phyloP scores from a whole-genome alignment of 2,888 invertebrate species.

The Frankliniella fusca region DNA sequence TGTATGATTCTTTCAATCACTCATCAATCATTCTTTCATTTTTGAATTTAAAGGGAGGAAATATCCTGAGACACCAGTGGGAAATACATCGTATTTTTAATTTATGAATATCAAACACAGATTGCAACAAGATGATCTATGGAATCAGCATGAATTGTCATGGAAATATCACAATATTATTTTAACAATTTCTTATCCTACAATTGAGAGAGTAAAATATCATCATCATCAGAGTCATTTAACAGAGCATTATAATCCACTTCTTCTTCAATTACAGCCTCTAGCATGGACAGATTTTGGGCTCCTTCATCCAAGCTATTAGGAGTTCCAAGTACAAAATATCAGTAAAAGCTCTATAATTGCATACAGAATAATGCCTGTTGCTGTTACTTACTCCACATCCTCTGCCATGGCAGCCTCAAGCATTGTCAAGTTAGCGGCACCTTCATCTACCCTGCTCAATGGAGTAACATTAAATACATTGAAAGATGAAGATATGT shows the following conservation, averaged over 20 bases:
- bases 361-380: not conserved
- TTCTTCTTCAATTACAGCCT: not conserved
- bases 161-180: no score
- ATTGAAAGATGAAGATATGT: no score
- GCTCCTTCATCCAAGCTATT: conserved; percentile 3
- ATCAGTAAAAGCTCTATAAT: not conserved
- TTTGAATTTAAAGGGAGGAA: not conserved
- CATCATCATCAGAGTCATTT: conserved; percentile 10
- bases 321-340: not conserved
- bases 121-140: not conserved
- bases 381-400: not conserved
- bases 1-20: not conserved
- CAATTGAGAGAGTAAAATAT: not conserved
- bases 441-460: not conserved
- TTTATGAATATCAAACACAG: not conserved
- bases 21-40: not conserved
- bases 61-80: not conserved
- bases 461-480: no score
- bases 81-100: not conserved
- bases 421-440: not conserved
- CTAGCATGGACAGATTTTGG: not conserved
- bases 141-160: no score
- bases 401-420: not conserved
- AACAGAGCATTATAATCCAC: not conserved
- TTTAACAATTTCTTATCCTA: not conserved